Evolutionary conservation across 2,888 invertebrate species (phyloP), one percentile per base, ranked within the genome.

Genomic region (Drosophila basisetae): DNA sequence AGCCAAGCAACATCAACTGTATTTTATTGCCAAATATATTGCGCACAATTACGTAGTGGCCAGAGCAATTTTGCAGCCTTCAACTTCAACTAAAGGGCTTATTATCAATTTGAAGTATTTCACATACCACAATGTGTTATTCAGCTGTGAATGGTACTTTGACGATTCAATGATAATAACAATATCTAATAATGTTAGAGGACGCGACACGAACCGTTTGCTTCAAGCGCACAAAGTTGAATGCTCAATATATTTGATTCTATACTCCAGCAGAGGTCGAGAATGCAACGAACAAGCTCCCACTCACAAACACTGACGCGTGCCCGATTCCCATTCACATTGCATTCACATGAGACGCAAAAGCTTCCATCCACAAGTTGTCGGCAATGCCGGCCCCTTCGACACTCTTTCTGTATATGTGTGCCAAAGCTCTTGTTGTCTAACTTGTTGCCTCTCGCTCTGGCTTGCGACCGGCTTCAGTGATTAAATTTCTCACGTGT

Each of bases 401-500:
- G n/a, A 25, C 28, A 41, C 55, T 70, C 30, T 70, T 53, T 39
- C 30, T 58, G 53, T 28, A 31, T 65, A 33, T 64, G 54, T 11
- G 35, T 37, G 58, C 33, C 33, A 62, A 67, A 76, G 74, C 69
- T 74, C 59, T 69, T 4, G 30, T 25, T 35, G 49, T 49, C 35
- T 35, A 16, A 18, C 13, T 30, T 49, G 43, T 25, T 66, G 60
- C 30, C 62, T 76, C 78, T 61, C 47, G 37, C 53, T 72, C 68
- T 50, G 6, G 18, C 65, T 18, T 25, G 55, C 54, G 39, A 50
- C 11, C 63, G 16, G 53, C 47, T 52, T 28, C 56, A 35, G 31
- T 47, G 52, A 47, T 67, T 39, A 37, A 58, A 25, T 4, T 37
- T 47, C 73, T 92, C 92, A 92, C 92, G 92, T 92, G 92, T 90